Percentiles rank a stretch among this genome's conserved stretches.
phyloP scores from a whole-genome alignment of 2,888 invertebrate genomes.

The Glyphotaelius pellucidus region DNA sequence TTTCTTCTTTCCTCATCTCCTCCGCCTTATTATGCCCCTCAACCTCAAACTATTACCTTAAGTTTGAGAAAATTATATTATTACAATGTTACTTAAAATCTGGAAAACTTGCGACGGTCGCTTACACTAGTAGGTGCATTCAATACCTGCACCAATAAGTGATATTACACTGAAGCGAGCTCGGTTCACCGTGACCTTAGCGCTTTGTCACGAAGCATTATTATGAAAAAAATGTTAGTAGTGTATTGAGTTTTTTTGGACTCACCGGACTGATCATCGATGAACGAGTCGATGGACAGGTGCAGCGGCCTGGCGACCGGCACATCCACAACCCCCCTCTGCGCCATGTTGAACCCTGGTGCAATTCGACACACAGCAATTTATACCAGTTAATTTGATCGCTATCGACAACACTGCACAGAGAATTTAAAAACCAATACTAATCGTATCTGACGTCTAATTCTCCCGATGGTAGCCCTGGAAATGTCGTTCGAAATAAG shows the following conservation, averaged over 20 bases:
- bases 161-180: too few species aligned
- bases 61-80: too few species aligned
- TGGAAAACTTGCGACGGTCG: too few species aligned
- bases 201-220: background rate
- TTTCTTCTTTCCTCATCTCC: too few species aligned
- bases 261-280: slow-evolving; percentile 71
- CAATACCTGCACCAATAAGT: too few species aligned
- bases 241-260: background rate
- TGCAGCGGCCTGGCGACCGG: slow-evolving; percentile 73
- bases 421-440: background rate
- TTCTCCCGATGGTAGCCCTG: background rate
- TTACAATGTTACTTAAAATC: too few species aligned
- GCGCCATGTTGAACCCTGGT: slow-evolving; percentile 70
- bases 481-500: background rate
- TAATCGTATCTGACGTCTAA: background rate
- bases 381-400: background rate
- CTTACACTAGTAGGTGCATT: too few species aligned
- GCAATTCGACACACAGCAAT: background rate
- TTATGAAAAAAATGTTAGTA: background rate
- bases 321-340: slow-evolving; percentile 73
- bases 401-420: background rate
- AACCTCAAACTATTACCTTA: too few species aligned
- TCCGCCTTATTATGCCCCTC: too few species aligned
- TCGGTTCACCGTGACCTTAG: too few species aligned
- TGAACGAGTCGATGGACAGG: slow-evolving; percentile 74